Evolutionary conservation across 2,888 invertebrate genomes (phyloP), one percentile per base, ranked within the genome.

Genomic region (Drosophila leonis): DNA sequence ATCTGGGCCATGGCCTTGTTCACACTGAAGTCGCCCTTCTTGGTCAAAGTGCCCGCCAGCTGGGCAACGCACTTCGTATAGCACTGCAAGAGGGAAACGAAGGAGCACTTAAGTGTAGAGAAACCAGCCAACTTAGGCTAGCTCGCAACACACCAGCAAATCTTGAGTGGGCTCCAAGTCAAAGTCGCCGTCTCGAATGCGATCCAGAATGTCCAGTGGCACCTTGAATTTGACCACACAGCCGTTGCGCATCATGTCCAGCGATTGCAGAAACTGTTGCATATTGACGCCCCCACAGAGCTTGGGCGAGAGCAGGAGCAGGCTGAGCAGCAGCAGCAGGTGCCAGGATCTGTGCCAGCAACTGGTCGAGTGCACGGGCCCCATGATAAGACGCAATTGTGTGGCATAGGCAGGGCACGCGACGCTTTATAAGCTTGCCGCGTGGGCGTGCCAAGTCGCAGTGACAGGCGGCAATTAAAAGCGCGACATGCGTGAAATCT

Each of bases 221-320:
- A 92, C 68, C 80, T 92, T 92, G 46, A 90, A 91, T 54, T 93
- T 93, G 20, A 85, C 89, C 13, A 83, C 69, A 75, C 93, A 93
- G 18, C 91, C 91, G 31, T 88, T 90, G 37, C 93, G 90, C 90
- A 93, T 90, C 91, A 92, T 91, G 54, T 92, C 91, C 78, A 93
- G 73, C 4, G 92, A 92, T 35, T 88, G 79, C 1, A 90, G 75
- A 44, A 93, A 91, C 71, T 93, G 93, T 77, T 93, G 90, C 91
- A 90, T 91, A 20, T 65, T 82, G 15, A 84, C 77, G 8, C 48
- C 56, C 8, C 7, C 13, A 18, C 67, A 59, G n/a, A 64, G 42
- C 10, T 44, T 27, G 12, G 72, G 68, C 46, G 69, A 18, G 6
- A 48, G 29, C 1, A 81, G 52, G 37, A 74, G 46, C 39, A 83